phyloP scores from a whole-genome alignment of 2,113 vertebrate species.

The Motacilla tschutschensis region DNA sequence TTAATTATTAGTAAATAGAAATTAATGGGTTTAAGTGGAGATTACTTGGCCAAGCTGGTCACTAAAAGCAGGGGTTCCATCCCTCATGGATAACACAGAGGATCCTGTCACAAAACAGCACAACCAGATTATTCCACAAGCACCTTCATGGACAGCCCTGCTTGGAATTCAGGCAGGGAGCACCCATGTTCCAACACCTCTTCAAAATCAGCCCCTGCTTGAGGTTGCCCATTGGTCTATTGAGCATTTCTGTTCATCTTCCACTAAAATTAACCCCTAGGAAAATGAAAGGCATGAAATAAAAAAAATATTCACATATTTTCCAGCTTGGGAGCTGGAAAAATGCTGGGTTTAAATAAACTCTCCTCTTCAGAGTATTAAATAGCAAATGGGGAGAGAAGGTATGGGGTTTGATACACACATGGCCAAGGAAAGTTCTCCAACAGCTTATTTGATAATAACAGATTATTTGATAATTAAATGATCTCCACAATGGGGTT shows the following conservation, averaged over 20 bases:
- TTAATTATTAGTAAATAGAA: background rate
- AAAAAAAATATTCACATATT: background rate
- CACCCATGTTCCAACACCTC: background rate
- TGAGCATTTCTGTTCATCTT: background rate
- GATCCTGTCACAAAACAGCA: background rate
- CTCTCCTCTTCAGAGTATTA: background rate
- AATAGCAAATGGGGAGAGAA: background rate
- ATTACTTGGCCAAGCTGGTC: background rate
- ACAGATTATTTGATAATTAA: background rate
- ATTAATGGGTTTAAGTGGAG: background rate
- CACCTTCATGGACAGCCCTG: background rate
- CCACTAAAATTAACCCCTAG: background rate
- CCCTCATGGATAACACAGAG: background rate
- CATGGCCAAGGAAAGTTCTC: background rate
- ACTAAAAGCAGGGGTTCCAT: background rate
- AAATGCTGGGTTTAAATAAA: background rate
- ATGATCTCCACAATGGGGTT: accelerated
- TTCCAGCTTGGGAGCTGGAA: background rate
- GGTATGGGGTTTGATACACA: background rate
- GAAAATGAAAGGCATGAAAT: background rate
- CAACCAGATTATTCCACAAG: background rate
- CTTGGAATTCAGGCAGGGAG: background rate
- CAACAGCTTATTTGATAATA: too few species aligned
- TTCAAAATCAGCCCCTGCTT: background rate
- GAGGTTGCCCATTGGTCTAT: background rate